A percentile compares a stretch with the other conserved stretches of the same genome.
These are phyloP conservation scores for Catalaphyllia jardinei DNA, from an alignment of 64 coral and sea anemone genomes.

Conservation along the genomic window DNA sequence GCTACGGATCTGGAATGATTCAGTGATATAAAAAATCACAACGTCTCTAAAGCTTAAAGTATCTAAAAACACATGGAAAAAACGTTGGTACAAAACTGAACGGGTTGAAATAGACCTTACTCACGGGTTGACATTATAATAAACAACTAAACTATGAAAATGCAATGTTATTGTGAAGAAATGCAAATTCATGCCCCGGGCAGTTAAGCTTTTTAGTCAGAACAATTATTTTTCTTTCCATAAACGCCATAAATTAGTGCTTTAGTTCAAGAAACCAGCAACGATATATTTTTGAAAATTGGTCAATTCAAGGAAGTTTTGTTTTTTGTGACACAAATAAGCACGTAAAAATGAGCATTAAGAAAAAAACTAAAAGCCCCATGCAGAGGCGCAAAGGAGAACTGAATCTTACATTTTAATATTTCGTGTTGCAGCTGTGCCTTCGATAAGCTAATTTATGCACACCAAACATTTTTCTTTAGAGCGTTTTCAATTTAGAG, in stretches of 20 bases:
- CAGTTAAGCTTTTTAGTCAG: neutral
- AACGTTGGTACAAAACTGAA: too few relatives aligned
- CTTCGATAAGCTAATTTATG: neutral
- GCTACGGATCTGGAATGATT: conserved; percentile 9
- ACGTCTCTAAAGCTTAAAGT: neutral
- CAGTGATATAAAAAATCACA: neutral
- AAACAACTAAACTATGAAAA: neutral
- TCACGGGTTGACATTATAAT: neutral
- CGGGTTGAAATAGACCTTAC: too few relatives aligned
- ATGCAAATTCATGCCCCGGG: neutral
- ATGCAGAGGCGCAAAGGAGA: neutral
- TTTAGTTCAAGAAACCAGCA: neutral
- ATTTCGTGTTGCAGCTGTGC: conserved; percentile 5
- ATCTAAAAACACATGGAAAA: neutral
- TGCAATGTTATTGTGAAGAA: neutral
- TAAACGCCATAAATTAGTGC: neutral
- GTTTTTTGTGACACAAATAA: neutral
- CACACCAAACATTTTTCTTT: neutral
- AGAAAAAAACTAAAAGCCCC: neutral
- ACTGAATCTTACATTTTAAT: neutral
- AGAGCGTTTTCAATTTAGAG: neutral
- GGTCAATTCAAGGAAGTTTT: neutral
- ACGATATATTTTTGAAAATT: neutral
- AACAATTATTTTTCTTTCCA: neutral
- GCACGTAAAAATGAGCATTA: neutral